These are phyloP conservation scores for Unio delphinus DNA, from an alignment of 2,888 invertebrate genomes.

Conservation along the genomic window DNA sequence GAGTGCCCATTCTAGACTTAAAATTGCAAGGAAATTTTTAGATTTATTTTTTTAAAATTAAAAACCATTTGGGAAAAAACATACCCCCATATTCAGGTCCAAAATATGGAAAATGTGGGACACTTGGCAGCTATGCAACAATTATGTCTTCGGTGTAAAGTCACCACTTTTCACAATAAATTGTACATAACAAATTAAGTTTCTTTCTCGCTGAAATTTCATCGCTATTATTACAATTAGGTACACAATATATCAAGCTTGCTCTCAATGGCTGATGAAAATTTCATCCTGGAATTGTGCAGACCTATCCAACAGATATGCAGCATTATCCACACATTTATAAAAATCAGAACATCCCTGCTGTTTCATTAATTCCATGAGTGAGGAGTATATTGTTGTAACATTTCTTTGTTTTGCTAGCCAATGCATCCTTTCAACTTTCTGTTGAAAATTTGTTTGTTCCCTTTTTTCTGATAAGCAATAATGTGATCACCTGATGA, in stretches of 20 bases:
- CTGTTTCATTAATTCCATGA: conserved; percentile 3
- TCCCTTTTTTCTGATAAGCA: not conserved
- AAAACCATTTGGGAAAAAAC: no score
- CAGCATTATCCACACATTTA: conserved; percentile 6
- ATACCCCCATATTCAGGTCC: no score
- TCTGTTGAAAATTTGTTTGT: not conserved
- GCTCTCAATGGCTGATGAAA: conserved; percentile 1
- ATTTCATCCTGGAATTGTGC: conserved; percentile 7
- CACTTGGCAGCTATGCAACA: not conserved
- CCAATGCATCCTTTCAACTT: not conserved
- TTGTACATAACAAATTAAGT: not conserved
- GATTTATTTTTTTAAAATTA: no score
- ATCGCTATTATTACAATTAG: conserved; percentile 10
- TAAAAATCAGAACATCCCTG: conserved; percentile 7
- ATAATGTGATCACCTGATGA: not conserved
- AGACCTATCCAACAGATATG: conserved; percentile 5
- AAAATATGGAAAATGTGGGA: no score
- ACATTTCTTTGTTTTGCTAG: conserved; percentile 3
- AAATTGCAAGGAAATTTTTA: no score
- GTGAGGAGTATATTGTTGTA: not conserved
- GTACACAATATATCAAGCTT: conserved; percentile 1
- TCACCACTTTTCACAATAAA: not conserved
- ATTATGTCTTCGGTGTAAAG: conserved; percentile 5
- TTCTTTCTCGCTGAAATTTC: not conserved
- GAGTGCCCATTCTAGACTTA: no score